Evolutionary conservation across 2,797 vertebrate species (phyloP), one percentile per base, ranked within the genome.

Genomic region (Echiichthys vipera): DNA sequence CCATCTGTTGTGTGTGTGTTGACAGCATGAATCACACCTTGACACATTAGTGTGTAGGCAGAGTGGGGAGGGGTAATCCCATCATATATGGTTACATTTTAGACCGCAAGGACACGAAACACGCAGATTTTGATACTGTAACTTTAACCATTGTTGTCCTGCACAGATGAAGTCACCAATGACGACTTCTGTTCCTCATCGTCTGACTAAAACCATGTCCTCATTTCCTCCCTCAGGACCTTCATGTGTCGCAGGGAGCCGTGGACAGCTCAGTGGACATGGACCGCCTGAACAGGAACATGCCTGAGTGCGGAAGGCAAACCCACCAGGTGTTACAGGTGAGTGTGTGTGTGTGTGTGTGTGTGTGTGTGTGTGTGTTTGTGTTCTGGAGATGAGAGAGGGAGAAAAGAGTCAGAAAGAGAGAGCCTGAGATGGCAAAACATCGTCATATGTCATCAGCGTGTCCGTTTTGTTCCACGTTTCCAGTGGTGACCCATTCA

Each of bases 281-380:
- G 97, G 95, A 97, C 57, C 74, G 88, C 30, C 36, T 95, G 13
- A 89, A 92, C 77, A 95, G 91, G 73, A 96, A 90, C 83, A 42
- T 91, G 18, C 50, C 81, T 0, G 91, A 92, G 54, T 85, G 85
- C 3, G 81, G 90, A 68, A 83, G 76, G 40, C 94, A 93, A 71
- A 89, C 91, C 24, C 95, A 94, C 81, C 93, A 95, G 43, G 68
- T 93, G 72, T 80, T 96, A 18, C 95, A 97, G 96, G 97, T 99
- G 71, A 93, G 34, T 12, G n/a, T 43, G n/a, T 45, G n/a, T 43
- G 43, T 45, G 10, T 45, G 43, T 45, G 10, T 22, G 43, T 45
- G 20, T 42, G 15, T 42, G 39, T 42, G 39, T 40, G 39, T 40
- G 7, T 40, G 39, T 40, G 17, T 40, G 39, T 40, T 10, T 36